A percentile compares a stretch with the other conserved stretches of the same genome.
Evolutionary conservation across 2,797 vertebrate genomes (phyloP).

Genomic region (Enteromius viviparus): DNA sequence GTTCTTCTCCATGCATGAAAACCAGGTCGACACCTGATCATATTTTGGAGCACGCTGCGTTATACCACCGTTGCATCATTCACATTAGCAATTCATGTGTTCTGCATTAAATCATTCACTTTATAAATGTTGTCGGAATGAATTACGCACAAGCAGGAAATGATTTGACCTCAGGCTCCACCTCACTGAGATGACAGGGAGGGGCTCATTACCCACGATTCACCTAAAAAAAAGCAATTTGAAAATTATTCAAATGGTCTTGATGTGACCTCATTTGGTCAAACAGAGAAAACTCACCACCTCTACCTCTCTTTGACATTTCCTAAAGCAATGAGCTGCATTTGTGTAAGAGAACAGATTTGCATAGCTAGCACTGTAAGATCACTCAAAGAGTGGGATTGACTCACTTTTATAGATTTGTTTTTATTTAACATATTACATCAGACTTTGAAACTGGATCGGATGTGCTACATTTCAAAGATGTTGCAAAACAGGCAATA

Average conservation of each 20-base stretch:
- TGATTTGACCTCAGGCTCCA: slow-evolving; percentile 54
- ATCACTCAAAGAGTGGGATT: slow-evolving; percentile 20
- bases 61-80: slow-evolving; percentile 45
- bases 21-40: slow-evolving; percentile 33
- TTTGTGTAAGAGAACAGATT: slow-evolving; percentile 42
- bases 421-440: slow-evolving; percentile 18
- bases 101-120: slow-evolving; percentile 48
- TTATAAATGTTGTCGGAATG: slow-evolving; percentile 43
- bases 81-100: slow-evolving; percentile 51
- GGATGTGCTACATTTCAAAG: neutral
- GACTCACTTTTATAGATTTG: slow-evolving; percentile 10
- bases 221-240: slow-evolving; percentile 45
- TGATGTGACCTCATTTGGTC: slow-evolving; percentile 61
- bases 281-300: slow-evolving; percentile 40
- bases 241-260: slow-evolving; percentile 58
- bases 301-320: slow-evolving; percentile 50
- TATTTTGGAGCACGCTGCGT: slow-evolving; percentile 10
- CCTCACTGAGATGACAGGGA: slow-evolving; percentile 30
- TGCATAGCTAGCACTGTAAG: slow-evolving; percentile 44
- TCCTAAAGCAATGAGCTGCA: slow-evolving; percentile 46
- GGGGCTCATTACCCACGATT: slow-evolving; percentile 33
- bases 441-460: neutral
- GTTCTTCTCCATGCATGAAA: slow-evolving; percentile 24
- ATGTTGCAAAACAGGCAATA: neutral
- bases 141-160: slow-evolving; percentile 42